Evolutionary conservation across 2,888 invertebrate genomes (phyloP).

Genomic region (Odontothrips loti): DNA sequence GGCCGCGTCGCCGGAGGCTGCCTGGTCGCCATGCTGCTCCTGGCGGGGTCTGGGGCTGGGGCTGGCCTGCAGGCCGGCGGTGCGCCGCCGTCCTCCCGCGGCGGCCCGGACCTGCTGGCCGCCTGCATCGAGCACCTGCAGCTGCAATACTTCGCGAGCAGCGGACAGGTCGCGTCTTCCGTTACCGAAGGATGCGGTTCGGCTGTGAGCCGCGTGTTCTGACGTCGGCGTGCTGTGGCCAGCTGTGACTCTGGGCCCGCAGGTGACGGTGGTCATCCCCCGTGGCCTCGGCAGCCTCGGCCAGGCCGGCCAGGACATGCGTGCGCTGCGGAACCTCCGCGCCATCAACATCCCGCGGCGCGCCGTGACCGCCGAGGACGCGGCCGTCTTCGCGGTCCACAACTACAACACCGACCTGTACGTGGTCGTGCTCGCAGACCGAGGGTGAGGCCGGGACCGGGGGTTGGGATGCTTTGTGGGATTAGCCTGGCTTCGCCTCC

Average conservation of each 20-base stretch:
- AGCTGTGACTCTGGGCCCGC: too few species aligned
- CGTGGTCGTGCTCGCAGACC: background rate
- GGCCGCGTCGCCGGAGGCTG: too few species aligned
- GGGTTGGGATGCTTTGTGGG: background rate
- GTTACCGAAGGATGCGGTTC: too few species aligned
- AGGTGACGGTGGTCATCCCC: background rate
- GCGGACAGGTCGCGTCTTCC: background rate
- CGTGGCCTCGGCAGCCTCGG: background rate
- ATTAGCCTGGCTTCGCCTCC: background rate
- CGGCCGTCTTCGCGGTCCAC: background rate
- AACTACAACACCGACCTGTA: background rate
- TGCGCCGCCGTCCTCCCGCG: too few species aligned
- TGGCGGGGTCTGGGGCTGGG: background rate
- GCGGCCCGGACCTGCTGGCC: background rate
- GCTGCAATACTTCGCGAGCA: background rate
- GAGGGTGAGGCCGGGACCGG: background rate
- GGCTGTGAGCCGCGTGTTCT: too few species aligned
- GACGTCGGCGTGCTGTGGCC: background rate
- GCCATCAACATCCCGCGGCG: background rate
- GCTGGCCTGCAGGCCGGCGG: background rate
- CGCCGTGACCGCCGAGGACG: background rate
- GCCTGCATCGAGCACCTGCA: conserved; percentile 3
- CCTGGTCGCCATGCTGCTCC: background rate
- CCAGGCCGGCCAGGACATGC: background rate
- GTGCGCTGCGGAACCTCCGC: background rate